Evolutionary conservation across 2,888 invertebrate species (phyloP), one percentile per base, ranked within the genome.

Genomic region (Lithophane leautieri): DNA sequence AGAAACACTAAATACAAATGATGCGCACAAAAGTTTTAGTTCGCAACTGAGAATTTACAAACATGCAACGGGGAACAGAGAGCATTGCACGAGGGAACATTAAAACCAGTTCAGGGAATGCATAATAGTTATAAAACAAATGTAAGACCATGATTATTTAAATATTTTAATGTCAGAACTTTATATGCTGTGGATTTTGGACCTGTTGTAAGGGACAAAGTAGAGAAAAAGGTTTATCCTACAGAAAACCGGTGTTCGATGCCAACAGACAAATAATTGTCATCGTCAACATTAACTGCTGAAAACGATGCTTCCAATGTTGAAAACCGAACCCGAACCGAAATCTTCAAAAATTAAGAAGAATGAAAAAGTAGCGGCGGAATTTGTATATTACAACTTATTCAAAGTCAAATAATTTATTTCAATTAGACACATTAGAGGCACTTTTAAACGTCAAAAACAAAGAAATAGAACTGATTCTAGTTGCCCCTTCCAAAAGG

Each of bases 1-100:
- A 72, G 67, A 63, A 81, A 81, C 61, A 71, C 73, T 75, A 56
- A 69, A 82, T 56, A 79, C 67, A 82, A 79, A 76, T 75, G 80
- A 84, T 78, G 82, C 61, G 42, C 76, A 62, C 60, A 50, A 81
- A 86, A 82, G 58, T 86, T 86, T 78, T 60, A 78, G 76, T 77
- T 77, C 71, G 67, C 72, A 69, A 73, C 78, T 66, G 72, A 40
- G 61, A 86, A 77, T 80, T 80, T 75, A 79, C 76, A 82, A 84
- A 75, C 80, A 71, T 74, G 82, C 78, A 75, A 83, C 76, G 67
- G 70, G 67, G 68, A 79, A 54, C 52, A 70, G 66, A 70, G 65
- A 28, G 25, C 52, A 70, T 66, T 82, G 81, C 76, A 74, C 71
- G 58, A 58, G 50, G 65, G 60, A 81, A 70, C 85, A 85, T 73